Conservation (phyloP, 2,888 invertebrate species). For the Morpho deidamia region DNA sequence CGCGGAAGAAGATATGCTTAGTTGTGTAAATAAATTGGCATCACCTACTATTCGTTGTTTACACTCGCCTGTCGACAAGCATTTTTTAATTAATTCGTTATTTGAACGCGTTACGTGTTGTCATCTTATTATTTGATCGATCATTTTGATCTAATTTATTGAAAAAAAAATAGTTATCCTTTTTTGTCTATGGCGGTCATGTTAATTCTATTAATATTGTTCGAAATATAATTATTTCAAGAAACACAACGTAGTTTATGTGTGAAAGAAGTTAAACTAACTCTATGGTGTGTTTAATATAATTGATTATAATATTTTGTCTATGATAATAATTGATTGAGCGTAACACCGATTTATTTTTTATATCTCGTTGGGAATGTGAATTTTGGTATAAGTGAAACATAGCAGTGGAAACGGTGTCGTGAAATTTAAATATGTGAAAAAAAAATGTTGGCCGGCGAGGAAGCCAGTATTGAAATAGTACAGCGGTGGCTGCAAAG, state of each 20-base stretch:
- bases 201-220: no score
- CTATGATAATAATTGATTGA: not conserved
- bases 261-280: no score
- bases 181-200: no score
- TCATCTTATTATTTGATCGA: constrained; percentile 27
- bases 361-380: not conserved
- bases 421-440: constrained; percentile 42
- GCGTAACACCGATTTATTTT: not conserved
- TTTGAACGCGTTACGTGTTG: constrained; percentile 59
- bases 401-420: constrained; percentile 12
- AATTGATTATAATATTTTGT: not conserved
- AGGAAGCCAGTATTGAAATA: constrained; percentile 68
- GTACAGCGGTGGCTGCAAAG: constrained; percentile 68
- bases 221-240: no score
- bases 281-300: no score
- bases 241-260: no score
- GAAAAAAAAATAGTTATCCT: no score
- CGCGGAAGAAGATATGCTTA: constrained; percentile 23
- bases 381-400: constrained; percentile 1
- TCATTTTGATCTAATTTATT: no score
- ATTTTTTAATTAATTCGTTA: constrained; percentile 71
- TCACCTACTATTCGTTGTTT: constrained; percentile 58
- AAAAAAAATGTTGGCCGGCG: constrained; percentile 67
- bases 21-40: constrained; percentile 43
- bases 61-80: constrained; percentile 58